Base-by-base conservation (phyloP, 2,113 vertebrate genomes). In the Bagarius yarrelli region DNA sequence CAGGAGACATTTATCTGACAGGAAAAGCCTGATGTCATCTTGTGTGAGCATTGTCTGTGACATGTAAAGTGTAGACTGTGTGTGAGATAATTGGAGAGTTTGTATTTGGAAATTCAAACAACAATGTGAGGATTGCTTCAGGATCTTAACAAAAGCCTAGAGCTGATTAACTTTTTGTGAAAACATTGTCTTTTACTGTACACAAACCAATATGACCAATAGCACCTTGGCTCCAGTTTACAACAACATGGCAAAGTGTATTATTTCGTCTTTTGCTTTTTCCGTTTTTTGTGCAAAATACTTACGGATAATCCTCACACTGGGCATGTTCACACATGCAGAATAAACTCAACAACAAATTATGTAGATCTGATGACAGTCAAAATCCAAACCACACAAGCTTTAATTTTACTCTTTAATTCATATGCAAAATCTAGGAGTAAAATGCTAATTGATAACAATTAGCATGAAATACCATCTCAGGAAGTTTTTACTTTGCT, bases 61-160 rank as follows among this genome's bases (percentile, higher is more conserved):
- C 63, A 83, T 78, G 79, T 79, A 76, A 80, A 82, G 71, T 75
- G 19, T 32, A 81, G 76, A 81, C 71, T 80, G 80, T 80, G 72
- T 44, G 53, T n/a, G 40, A 44, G 52, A 70, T 87, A 85, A 87
- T 85, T 85, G 81, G 76, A 78, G 79, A 81, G 76, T 44, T 83
- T 81, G n/a, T 76, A 64, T 74, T 66, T 13, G 75, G 70, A 76
- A 71, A 60, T 75, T 70, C 21, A n/a, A 40, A 60, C 57, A 72
- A 79, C 77, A 83, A n/a, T 76, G 80, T 73, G 71, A 63, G 32
- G 47, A 71, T 53, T 47, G 63, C 77, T 81, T 32, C 30, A 76
- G 72, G 74, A 83, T 82, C 55, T 19, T 40, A 34, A 70, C 27
- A 59, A n/a, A 73, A 73, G 79, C 76, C 32, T 53, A 53, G 70